Conservation (phyloP, 2,113 vertebrate genomes). For the Rhineura floridana region DNA sequence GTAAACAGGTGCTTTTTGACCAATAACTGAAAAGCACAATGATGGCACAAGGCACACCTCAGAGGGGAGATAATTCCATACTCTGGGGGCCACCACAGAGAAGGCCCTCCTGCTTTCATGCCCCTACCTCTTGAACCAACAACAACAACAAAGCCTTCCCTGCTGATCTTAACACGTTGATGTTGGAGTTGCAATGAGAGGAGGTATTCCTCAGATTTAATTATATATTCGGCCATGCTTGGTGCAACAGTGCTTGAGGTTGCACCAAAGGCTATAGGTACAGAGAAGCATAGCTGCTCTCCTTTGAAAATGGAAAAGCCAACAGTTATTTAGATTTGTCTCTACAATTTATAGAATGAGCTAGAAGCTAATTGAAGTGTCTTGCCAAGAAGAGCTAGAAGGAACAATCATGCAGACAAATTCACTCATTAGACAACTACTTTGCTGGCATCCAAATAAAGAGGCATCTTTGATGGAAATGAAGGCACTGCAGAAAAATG, state of each 20-base stretch:
- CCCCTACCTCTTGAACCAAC: too few species aligned
- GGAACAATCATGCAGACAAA: not conserved
- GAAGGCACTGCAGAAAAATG: not conserved
- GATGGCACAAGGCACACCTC: too few species aligned
- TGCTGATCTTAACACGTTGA: too few species aligned
- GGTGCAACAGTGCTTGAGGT: not conserved
- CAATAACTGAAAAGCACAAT: too few species aligned
- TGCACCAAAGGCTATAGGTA: not conserved
- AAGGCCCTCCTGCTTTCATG: too few species aligned
- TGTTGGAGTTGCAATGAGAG: too few species aligned
- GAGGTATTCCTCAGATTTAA: not conserved
- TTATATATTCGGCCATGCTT: not conserved
- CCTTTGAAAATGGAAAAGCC: not conserved
- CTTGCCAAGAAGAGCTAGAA: rapidly evolving
- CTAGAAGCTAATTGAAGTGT: not conserved
- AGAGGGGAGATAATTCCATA: too few species aligned
- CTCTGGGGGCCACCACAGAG: too few species aligned
- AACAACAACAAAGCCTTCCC: too few species aligned
- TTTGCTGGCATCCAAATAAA: not conserved
- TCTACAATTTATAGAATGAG: not conserved
- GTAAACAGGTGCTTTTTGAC: too few species aligned
- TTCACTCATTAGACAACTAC: not conserved
- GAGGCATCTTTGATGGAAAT: rapidly evolving
- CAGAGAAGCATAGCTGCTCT: not conserved
- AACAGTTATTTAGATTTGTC: not conserved